A percentile compares a stretch with the other conserved stretches of the same genome.
These are phyloP conservation scores for Gasteruption jaculator DNA, from an alignment of 2,888 invertebrate genomes.

Conservation along the genomic window DNA sequence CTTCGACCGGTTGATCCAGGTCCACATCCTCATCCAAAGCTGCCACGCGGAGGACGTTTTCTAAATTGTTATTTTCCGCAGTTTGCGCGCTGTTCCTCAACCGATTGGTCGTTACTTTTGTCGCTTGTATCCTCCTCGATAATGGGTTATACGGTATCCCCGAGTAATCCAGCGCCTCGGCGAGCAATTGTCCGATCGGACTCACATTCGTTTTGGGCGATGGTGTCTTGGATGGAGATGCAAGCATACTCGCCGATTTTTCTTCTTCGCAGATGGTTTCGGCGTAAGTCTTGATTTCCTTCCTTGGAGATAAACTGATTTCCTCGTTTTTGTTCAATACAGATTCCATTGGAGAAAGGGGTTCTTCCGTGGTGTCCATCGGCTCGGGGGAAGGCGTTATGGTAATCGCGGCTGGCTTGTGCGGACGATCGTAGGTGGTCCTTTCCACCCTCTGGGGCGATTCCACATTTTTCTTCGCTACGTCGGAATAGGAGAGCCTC, in stretches of 20 bases:
- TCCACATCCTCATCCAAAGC: constrained; percentile 58
- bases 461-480: constrained; percentile 28
- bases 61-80: constrained; percentile 56
- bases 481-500: constrained; percentile 36
- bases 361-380: constrained; percentile 38
- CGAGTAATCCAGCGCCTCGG: constrained; percentile 35
- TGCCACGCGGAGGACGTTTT: constrained; percentile 61
- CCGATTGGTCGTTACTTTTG: constrained; percentile 55
- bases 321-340: constrained; percentile 19
- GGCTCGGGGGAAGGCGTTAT: constrained; percentile 28
- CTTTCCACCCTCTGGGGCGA: constrained; percentile 7
- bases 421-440: too few relatives aligned
- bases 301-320: constrained; percentile 13
- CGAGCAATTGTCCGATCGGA: constrained; percentile 30
- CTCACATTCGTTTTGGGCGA: constrained; percentile 19
- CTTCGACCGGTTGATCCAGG: constrained; percentile 55
- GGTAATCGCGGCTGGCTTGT: not conserved
- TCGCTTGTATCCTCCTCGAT: constrained; percentile 56
- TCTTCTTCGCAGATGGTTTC: constrained; percentile 29
- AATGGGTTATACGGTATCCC: constrained; percentile 40
- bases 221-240: constrained; percentile 13
- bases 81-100: constrained; percentile 57
- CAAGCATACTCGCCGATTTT: constrained; percentile 12
- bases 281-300: constrained; percentile 31
- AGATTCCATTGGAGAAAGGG: constrained; percentile 34